A percentile compares a stretch with the other conserved stretches of the same genome.
Evolutionary conservation across 1,140 invertebrate genomes (phyloP).

Genomic region (Pinna nobilis): DNA sequence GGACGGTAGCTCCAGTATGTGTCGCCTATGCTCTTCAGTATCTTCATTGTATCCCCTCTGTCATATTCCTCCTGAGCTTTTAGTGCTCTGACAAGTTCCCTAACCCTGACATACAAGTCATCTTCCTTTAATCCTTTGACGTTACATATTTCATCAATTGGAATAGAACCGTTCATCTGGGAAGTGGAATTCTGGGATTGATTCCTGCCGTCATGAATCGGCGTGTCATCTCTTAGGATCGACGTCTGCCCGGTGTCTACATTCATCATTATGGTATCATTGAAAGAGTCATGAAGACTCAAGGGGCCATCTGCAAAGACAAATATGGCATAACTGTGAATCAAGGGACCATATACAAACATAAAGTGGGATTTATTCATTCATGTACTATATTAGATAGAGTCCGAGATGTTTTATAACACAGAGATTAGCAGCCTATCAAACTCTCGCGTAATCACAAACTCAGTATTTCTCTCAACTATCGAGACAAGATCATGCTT

Average conservation of each 20-base stretch:
- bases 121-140: constrained; percentile 55
- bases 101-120: constrained; percentile 51
- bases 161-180: constrained; percentile 38
- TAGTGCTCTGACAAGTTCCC: constrained; percentile 56
- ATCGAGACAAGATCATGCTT: too few species aligned
- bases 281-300: constrained; percentile 55
- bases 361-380: too few species aligned
- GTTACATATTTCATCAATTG: constrained; percentile 28
- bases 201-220: constrained; percentile 19
- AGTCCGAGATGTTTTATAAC: too few species aligned
- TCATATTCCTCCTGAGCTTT: constrained; percentile 63
- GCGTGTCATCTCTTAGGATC: neutral
- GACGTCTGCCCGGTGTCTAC: constrained; percentile 29
- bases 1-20: constrained; percentile 65
- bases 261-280: constrained; percentile 36
- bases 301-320: constrained; percentile 59
- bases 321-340: too few species aligned
- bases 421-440: too few species aligned
- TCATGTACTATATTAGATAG: neutral
- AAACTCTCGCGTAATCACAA: too few species aligned
- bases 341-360: too few species aligned
- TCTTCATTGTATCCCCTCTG: constrained; percentile 62
- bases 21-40: constrained; percentile 65
- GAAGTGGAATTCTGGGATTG: constrained; percentile 31
- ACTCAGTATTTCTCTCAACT: too few species aligned